phyloP scores from a whole-genome alignment of 2,797 vertebrate species.

The Schizopygopsis pylzovi region DNA sequence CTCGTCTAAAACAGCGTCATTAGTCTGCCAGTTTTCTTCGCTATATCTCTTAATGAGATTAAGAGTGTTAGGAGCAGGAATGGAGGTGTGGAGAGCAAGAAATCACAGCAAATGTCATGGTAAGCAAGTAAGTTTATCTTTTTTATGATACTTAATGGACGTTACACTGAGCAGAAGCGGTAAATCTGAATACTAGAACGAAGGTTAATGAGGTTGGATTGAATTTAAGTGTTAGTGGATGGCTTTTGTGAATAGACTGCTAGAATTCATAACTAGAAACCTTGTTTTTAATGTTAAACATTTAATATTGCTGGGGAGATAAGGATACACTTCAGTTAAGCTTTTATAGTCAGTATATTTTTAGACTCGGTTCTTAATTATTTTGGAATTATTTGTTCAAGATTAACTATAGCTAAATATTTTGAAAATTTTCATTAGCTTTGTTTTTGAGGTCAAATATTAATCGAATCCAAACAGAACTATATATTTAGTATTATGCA shows the following conservation, averaged over 20 bases:
- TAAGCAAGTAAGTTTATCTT: conserved; percentile 29
- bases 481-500: not conserved
- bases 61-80: conserved; percentile 63
- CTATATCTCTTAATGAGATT: conserved; percentile 78
- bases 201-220: not conserved
- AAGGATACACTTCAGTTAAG: not conserved
- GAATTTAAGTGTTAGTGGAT: not conserved
- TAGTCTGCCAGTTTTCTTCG: conserved; percentile 47
- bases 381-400: not conserved
- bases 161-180: not conserved
- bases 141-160: not conserved
- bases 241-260: not conserved
- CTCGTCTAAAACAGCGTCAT: conserved; percentile 46
- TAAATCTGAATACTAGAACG: not conserved
- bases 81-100: conserved; percentile 47
- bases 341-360: not conserved
- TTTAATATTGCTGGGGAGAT: too few relatives aligned
- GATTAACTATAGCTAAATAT: not conserved
- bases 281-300: not conserved
- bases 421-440: not conserved
- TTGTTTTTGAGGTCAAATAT: not conserved
- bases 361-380: not conserved
- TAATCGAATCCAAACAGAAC: not conserved
- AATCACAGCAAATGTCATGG: conserved; percentile 46
- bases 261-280: too few relatives aligned